phyloP scores from a whole-genome alignment of 2,797 vertebrate genomes.

The Chelonia mydas region DNA sequence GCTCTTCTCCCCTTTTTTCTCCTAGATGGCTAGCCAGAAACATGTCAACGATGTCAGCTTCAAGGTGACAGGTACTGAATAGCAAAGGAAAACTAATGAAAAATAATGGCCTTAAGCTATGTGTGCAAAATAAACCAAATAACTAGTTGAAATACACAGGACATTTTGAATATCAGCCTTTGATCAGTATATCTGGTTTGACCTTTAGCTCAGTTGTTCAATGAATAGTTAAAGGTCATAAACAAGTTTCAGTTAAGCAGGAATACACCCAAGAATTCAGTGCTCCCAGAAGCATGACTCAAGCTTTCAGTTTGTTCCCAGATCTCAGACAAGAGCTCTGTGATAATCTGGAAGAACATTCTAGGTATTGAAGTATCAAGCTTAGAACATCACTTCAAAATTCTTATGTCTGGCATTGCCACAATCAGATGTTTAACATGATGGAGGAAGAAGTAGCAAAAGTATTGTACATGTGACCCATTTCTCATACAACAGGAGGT shows the following conservation, averaged over 20 bases:
- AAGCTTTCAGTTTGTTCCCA: background rate
- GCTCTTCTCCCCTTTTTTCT: background rate
- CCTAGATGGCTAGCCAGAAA: background rate
- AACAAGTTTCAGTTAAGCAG: background rate
- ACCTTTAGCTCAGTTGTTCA: slow-evolving; percentile 20
- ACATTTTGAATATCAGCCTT: slow-evolving; percentile 38
- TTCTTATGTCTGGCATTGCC: background rate
- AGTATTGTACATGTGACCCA: background rate
- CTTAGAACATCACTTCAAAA: background rate
- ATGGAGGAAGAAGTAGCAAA: background rate
- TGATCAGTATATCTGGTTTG: slow-evolving; percentile 14
- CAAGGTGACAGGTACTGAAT: slow-evolving; percentile 1
- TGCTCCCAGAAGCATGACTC: background rate
- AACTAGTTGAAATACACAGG: slow-evolving; percentile 15
- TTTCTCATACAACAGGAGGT: background rate
- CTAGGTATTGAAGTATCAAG: background rate
- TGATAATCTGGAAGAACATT: background rate
- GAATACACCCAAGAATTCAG: background rate
- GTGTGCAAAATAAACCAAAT: slow-evolving; percentile 36
- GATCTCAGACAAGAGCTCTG: background rate
- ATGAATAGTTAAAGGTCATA: slow-evolving; percentile 52
- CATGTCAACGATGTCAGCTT: background rate
- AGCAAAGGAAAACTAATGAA: slow-evolving; percentile 16
- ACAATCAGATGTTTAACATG: background rate
- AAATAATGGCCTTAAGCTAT: slow-evolving; percentile 23